Evolutionary conservation across 1,140 invertebrate species (phyloP).

Genomic region (Physella acuta): DNA sequence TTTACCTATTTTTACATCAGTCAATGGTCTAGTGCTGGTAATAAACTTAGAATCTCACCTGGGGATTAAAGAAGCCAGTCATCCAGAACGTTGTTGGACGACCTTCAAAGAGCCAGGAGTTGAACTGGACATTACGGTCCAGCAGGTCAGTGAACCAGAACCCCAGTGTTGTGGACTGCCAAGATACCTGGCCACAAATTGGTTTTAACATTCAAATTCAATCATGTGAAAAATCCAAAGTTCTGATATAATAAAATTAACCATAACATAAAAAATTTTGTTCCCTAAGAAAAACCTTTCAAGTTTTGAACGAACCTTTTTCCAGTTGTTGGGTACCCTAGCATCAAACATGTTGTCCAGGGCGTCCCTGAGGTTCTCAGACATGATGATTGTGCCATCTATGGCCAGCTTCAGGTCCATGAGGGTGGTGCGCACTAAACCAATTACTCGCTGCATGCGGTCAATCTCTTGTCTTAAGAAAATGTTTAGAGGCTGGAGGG

Average conservation of each 20-base stretch:
- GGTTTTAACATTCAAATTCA: too few relatives aligned
- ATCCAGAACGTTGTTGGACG: constrained; percentile 89
- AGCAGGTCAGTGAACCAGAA: constrained; percentile 97
- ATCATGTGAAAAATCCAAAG: too few relatives aligned
- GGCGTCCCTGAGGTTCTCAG: constrained; percentile 81
- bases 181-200: constrained; percentile 4
- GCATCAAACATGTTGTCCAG: constrained; percentile 96
- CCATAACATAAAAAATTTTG: too few relatives aligned
- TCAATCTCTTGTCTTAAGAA: constrained; percentile 89
- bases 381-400: constrained; percentile 97
- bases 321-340: constrained; percentile 86
- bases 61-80: constrained; percentile 97
- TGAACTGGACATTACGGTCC: constrained; percentile 76
- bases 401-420: constrained; percentile 90
- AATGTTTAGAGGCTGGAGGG: constrained; percentile 71
- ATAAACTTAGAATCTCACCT: too few relatives aligned
- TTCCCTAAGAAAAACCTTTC: too few relatives aligned
- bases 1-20: too few relatives aligned
- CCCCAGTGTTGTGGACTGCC: constrained; percentile 66
- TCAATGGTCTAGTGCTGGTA: too few relatives aligned
- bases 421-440: constrained; percentile 77
- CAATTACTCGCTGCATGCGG: constrained; percentile 85
- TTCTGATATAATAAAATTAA: too few relatives aligned
- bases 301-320: constrained; percentile 71
- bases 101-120: constrained; percentile 78